Base-by-base conservation (phyloP, 2,888 invertebrate genomes). In the Actias luna region DNA sequence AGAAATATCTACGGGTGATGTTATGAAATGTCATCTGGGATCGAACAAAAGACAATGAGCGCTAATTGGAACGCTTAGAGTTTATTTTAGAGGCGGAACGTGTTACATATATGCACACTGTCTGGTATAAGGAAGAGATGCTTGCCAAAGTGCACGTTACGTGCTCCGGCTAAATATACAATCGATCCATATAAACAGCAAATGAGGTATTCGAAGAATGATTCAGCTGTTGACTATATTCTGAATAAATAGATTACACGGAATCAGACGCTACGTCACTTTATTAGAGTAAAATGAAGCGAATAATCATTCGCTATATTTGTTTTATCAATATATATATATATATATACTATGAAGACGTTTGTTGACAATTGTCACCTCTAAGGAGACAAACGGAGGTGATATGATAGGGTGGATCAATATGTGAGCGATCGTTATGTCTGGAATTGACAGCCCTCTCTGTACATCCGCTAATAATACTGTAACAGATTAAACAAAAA, bases 21-120 rank as follows among this genome's bases (percentile, higher is more conserved):
- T 78, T 78, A 76, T 75, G 75, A 90, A 89, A 91, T 91, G 91
- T 90, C 91, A 90, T 68, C 67, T 63, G 4, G 39, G 39, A 22
- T 12, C 1, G 10, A 10, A 3, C 55, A 65, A 8, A 3, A 16
- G 18, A 67, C 36, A 63, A 58, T 65, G 52, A 62, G 63, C 75
- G 69, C 62, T 70, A 66, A 66, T 61, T 62, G 57, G 0, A 7
- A 1, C 33, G 0, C 0, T 5, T 63, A 68, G 0, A 60, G 66
- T 67, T 58, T 67, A 62, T 69, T 71, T 68, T 7, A 58, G 1
- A 5, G 65, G 64, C 33, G 22, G 39, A 18, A 12, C 25, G 3
- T 25, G 18, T 59, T 46, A 66, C 71, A 72, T 75, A 78, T 72
- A 69, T 73, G 73, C 73, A 78, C 72, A 68, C 67, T 63, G 46